Evolutionary conservation across 2,888 invertebrate genomes (phyloP).

Genomic region (Cantharis nigra): DNA sequence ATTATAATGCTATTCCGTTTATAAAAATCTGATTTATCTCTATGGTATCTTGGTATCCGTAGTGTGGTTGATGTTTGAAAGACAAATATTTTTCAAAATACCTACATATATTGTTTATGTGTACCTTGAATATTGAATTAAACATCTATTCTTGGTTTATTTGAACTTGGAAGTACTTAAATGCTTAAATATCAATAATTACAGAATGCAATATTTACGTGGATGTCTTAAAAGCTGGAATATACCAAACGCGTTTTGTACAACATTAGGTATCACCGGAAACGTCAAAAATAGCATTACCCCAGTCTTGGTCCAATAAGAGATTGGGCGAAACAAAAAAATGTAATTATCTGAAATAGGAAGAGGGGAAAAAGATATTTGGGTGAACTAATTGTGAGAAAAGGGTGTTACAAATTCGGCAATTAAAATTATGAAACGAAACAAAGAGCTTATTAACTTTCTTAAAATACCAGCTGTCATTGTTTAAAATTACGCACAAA

Average conservation of each 20-base stretch:
- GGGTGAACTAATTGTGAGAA: background rate
- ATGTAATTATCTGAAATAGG: background rate
- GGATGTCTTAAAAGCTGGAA: background rate
- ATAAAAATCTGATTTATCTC: background rate
- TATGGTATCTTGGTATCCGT: background rate
- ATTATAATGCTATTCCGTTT: background rate
- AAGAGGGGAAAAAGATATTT: background rate
- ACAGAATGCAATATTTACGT: background rate
- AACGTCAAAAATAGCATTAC: too few relatives aligned
- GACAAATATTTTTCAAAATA: background rate
- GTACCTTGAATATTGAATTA: background rate
- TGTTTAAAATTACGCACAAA: background rate
- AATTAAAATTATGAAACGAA: background rate
- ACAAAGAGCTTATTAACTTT: background rate
- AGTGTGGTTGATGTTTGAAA: background rate
- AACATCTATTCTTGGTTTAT: constrained; percentile 1
- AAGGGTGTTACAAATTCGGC: background rate
- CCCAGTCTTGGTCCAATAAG: too few relatives aligned
- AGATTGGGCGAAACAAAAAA: too few relatives aligned
- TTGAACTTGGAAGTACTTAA: constrained; percentile 16
- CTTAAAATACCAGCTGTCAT: background rate
- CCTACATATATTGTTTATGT: background rate
- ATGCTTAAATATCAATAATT: constrained; percentile 5
- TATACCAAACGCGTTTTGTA: background rate
- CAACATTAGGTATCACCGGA: background rate